phyloP scores from a whole-genome alignment of 2,888 invertebrate genomes.

The Nomada ruficornis region DNA sequence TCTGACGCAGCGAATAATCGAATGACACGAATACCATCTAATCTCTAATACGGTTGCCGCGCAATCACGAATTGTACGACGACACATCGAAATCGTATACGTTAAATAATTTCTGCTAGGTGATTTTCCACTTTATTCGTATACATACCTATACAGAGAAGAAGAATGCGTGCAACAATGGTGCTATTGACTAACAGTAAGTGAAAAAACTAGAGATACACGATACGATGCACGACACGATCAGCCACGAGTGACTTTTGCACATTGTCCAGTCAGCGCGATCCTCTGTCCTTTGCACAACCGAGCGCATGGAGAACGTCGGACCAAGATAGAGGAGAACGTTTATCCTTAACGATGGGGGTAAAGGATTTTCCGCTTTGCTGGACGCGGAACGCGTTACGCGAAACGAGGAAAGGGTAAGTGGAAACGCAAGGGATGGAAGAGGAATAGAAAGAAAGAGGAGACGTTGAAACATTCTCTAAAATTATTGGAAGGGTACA shows the following conservation, averaged over 20 bases:
- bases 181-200: too few relatives aligned
- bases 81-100: too few relatives aligned
- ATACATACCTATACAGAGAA: too few relatives aligned
- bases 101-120: too few relatives aligned
- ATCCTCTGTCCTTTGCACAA: neutral
- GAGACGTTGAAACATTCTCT: slow-evolving; percentile 63
- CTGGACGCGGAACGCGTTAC: slow-evolving; percentile 28
- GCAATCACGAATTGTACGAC: too few relatives aligned
- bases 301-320: slow-evolving; percentile 39
- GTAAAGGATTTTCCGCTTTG: slow-evolving; percentile 40
- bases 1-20: too few relatives aligned
- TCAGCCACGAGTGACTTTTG: neutral
- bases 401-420: neutral
- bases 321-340: slow-evolving; percentile 3
- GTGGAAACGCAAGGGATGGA: slow-evolving; percentile 11
- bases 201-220: too few relatives aligned
- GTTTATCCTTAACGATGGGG: slow-evolving; percentile 43
- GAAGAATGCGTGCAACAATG: too few relatives aligned
- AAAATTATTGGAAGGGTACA: slow-evolving; percentile 63
- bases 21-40: too few relatives aligned
- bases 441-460: neutral
- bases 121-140: too few relatives aligned
- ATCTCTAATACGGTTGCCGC: too few relatives aligned
- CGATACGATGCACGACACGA: too few relatives aligned
- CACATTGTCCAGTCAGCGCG: slow-evolving; percentile 1